Percentiles rank a stretch among this genome's conserved stretches.
Evolutionary conservation across 2,888 invertebrate genomes (phyloP).

Genomic region (Lithophane leautieri): DNA sequence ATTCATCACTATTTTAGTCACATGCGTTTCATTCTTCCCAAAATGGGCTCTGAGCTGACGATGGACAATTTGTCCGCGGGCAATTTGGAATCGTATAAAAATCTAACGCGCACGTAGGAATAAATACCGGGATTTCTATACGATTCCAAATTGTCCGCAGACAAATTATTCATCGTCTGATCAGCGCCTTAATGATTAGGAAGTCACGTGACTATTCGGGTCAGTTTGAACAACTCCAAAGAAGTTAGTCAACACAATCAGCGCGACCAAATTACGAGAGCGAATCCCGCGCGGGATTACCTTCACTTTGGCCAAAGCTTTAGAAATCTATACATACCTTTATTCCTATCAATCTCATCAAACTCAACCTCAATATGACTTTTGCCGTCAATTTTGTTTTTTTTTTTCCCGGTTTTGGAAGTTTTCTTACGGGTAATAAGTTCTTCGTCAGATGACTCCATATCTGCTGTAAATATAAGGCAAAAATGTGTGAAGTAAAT

Average conservation of each 20-base stretch:
- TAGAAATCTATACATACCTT: neutral
- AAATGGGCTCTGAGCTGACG: too few species aligned
- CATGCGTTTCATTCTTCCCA: too few species aligned
- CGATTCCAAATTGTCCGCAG: too few species aligned
- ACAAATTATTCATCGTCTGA: too few species aligned
- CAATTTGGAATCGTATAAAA: too few species aligned
- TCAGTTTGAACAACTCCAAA: neutral
- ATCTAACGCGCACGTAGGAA: too few species aligned
- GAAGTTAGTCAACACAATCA: neutral
- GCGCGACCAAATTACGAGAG: neutral
- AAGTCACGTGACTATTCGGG: neutral
- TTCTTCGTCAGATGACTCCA: constrained; percentile 5
- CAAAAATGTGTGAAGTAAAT: neutral
- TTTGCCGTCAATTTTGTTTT: neutral
- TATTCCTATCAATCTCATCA: neutral
- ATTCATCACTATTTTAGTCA: neutral
- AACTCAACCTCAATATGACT: neutral
- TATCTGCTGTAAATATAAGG: constrained; percentile 4
- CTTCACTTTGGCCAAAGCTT: neutral
- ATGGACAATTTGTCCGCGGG: too few species aligned
- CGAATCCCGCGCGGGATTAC: neutral
- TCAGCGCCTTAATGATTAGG: neutral
- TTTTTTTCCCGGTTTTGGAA: neutral
- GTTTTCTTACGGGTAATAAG: neutral
- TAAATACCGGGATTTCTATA: too few species aligned